Conservation (phyloP, 1,140 invertebrate species). For the Cydia fagiglandana region DNA sequence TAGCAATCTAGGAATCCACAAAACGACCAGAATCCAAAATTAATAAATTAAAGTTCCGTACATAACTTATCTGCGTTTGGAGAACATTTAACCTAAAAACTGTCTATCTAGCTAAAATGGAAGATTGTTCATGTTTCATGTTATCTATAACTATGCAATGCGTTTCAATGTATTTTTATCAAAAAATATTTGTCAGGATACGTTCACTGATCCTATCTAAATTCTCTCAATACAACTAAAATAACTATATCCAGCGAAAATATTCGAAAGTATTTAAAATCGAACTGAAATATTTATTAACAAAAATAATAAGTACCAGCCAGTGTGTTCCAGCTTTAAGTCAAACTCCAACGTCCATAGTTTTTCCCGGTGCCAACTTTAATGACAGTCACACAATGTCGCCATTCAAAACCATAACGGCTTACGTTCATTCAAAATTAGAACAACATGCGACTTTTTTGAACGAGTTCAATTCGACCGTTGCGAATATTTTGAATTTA, state of each 20-base stretch:
- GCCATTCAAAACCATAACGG: background rate
- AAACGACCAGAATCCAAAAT: no score
- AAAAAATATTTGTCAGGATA: background rate
- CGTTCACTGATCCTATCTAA: background rate
- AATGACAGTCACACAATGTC: slow-evolving; percentile 19
- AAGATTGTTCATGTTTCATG: no score
- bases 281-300: background rate
- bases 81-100: no score
- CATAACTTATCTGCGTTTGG: no score
- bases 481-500: slow-evolving; percentile 24
- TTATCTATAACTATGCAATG: no score
- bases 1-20: no score
- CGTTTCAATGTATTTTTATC: background rate
- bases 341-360: slow-evolving; percentile 3
- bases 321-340: background rate
- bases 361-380: slow-evolving; percentile 31
- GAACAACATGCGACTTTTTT: slow-evolving; percentile 8
- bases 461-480: background rate
- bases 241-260: background rate
- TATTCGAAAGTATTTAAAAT: background rate
- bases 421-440: background rate
- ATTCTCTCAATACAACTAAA: background rate
- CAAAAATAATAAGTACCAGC: slow-evolving; percentile 4
- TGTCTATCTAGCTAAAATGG: no score
- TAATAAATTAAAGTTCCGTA: no score